Base-by-base conservation (phyloP, 2,888 invertebrate genomes). In the Leptopilina drosophilae region DNA sequence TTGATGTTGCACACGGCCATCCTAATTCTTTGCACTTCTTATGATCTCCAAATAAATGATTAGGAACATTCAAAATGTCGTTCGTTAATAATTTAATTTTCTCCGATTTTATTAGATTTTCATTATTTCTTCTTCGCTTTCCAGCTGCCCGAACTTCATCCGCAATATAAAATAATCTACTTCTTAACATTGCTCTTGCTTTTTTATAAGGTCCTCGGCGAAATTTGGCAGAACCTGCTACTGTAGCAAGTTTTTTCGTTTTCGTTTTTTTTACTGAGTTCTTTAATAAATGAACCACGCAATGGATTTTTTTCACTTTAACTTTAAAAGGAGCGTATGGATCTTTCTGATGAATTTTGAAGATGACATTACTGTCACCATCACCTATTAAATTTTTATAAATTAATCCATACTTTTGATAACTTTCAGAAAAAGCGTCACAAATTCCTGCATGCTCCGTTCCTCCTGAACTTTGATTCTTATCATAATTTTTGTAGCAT, bases 291-390 rank as follows among this genome's bases (percentile, higher is more conserved):
- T 90, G 89, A 78, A 88, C 89, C 7, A 65, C 79, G 79, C 90
- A 90, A 80, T 81, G 49, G 66, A 65, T 65, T 76, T 75, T 76
- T 84, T 76, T 59, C 0, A 78, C 77, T 2, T 9, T 77, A 5
- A 82, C 26, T 0, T 65, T 5, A 11, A 77, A 59, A 1, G 80
- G 59, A 3, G 40, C 82, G 81, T 90, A 89, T 4, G 86, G 82
- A 33, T 84, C 80, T 15, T 67, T 69, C 81, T 87, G 82, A 26
- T 80, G 11, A 7, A 90, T 84, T 84, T 83, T 84, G 62, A 83
- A 82, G 69, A 85, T 88, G 2, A 90, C 89, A 12, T 86, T 89
- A 12, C 87, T 87, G 79, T 91, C 91, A 42, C 42, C 42, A 8
- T 42, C 42, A 6, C 42, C 42, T 42, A 42, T 42, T 42, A 42